These are phyloP conservation scores for Trichogramma dendrolimi DNA, from an alignment of 2,888 invertebrate species.

Conservation along the genomic window DNA sequence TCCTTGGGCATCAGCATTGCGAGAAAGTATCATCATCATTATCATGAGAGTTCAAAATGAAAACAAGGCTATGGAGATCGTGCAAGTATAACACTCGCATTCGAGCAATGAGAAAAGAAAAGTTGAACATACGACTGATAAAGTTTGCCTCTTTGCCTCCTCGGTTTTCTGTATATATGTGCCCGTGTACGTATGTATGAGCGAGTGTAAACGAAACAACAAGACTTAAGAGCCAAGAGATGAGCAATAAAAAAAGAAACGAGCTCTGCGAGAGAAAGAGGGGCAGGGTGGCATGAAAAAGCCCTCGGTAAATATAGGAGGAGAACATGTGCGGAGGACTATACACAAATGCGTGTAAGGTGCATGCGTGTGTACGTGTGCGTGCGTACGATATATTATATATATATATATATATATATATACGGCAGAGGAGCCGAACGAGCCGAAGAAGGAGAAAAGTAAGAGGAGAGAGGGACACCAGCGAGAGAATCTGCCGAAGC, in stretches of 20 bases:
- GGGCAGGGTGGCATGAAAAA: constrained; percentile 25
- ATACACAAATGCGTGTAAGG: no score
- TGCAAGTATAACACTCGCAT: no score
- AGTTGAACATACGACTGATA: no score
- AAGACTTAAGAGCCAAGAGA: constrained; percentile 7
- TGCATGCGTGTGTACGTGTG: no score
- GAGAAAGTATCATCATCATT: no score
- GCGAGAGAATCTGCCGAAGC: constrained; percentile 30
- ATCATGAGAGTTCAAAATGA: constrained; percentile 2
- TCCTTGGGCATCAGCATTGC: constrained; percentile 26
- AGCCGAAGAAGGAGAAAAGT: constrained; percentile 13
- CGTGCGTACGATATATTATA: no score
- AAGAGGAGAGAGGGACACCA: constrained; percentile 30
- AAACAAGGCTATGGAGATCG: no score
- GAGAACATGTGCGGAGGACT: constrained; percentile 1
- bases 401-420: no score
- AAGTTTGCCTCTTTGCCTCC: constrained; percentile 23
- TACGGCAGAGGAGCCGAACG: background rate
- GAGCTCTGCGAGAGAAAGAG: constrained; percentile 6
- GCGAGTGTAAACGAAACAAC: constrained; percentile 17
- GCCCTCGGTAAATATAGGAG: constrained; percentile 17
- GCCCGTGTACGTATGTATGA: constrained; percentile 20
- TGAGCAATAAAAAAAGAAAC: background rate
- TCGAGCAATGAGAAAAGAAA: no score
- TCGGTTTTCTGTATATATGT: constrained; percentile 26